Base-by-base conservation (phyloP, 2,113 vertebrate species). In the Pelusios castaneus region DNA sequence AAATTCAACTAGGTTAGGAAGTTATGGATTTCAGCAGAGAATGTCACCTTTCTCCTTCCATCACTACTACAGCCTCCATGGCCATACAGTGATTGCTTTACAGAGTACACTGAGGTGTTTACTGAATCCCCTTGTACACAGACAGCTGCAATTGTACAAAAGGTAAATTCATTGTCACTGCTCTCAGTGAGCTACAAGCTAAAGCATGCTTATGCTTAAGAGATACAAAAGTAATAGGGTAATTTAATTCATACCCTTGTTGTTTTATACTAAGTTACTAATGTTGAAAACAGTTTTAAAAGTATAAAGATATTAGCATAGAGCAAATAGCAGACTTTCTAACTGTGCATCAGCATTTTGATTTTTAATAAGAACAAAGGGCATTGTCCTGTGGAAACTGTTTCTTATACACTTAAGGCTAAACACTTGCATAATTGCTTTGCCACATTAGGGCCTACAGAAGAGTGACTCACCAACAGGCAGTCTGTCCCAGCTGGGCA, bases 81-180 rank as follows among this genome's bases (percentile, higher is more conserved):
- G 4, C 2, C 73, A 5, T 84, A 89, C 34, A 10, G 22, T 55
- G 22, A 54, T 51, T 84, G 54, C n/a, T n/a, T n/a, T n/a, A n/a
- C n/a, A n/a, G n/a, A n/a, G n/a, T n/a, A n/a, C 77, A 8, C 45
- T 80, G 16, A 5, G 73, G 21, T 2, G 58, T 0, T 7, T 16
- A 11, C 92, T 38, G 24, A 51, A 70, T 90, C 80, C 80, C 47
- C 83, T 58, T 21, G 24, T 43, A 24, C 84, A 91, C 29, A 83
- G 13, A 45, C 76, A 25, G 13, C 9, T 0, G 0, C 8, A 52
- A 21, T 5, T 4, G 13, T 0, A 19, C 82, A n/a, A 85, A 88
- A 19, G 8, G 11, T 60, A 52, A 85, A 14, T 31, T 82, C 55
- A 38, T 34, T 89, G 73, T 70, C 75, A 41, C 4, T 25, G 3